Percentiles rank a stretch among this genome's conserved stretches.
Conservation (phyloP, 37 sponge, comb jelly and placozoan species). For the Trichoplax adhaerens region DNA sequence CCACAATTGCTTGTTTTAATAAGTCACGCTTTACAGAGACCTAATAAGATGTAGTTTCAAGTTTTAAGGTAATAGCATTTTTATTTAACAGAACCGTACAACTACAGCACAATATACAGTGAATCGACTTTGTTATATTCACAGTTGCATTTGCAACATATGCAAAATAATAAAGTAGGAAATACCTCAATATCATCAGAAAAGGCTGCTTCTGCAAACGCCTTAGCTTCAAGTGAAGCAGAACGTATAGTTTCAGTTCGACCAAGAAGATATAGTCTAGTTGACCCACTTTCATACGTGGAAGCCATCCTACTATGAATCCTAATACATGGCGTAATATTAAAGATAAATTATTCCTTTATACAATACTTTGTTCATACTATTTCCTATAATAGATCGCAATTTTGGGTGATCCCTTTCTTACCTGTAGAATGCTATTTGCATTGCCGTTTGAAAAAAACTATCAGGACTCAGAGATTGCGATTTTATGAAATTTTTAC, state of each 20-base stretch:
- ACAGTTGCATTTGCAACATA: no score
- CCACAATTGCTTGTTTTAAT: conserved; percentile 30
- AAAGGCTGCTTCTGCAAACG: conserved; percentile 38
- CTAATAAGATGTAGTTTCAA: no score
- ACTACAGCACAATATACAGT: no score
- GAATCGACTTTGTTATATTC: no score
- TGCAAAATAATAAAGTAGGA: no score
- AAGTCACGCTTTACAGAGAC: conserved; percentile 22
- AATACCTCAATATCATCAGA: conserved; percentile 21
- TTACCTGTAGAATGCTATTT: conserved; percentile 24
- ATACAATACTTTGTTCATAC: neutral
- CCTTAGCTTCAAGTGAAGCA: conserved; percentile 25
- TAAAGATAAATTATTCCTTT: no score
- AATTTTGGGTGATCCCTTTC: neutral
- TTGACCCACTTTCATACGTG: conserved; percentile 76
- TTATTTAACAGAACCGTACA: no score
- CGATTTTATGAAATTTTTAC: conserved; percentile 20
- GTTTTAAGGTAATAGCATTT: no score
- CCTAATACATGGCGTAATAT: no score
- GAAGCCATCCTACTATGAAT: neutral
- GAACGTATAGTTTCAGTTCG: conserved; percentile 81
- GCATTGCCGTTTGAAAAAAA: conserved; percentile 25
- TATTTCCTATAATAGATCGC: conserved; percentile 1
- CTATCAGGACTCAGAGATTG: conserved; percentile 22
- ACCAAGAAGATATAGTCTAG: conserved; percentile 51